A percentile compares a stretch with the other conserved stretches of the same genome.
These are phyloP conservation scores for Pedionomus torquatus DNA, from an alignment of 2,113 vertebrate genomes.

Conservation along the genomic window DNA sequence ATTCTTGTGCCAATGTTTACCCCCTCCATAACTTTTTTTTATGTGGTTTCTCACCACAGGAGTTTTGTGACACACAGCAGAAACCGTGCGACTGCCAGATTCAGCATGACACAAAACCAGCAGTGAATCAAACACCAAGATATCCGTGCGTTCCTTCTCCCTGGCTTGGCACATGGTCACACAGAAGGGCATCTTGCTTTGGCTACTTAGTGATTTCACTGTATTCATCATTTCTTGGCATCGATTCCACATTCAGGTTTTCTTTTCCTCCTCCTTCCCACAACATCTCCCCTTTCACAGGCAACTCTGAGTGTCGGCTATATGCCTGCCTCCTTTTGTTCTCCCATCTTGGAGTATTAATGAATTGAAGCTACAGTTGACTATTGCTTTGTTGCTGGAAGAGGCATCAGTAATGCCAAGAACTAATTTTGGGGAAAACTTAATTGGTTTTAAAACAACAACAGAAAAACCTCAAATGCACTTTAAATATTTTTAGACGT, in stretches of 20 bases:
- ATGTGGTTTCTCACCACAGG: background rate
- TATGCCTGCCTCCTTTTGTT: background rate
- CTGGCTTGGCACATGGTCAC: background rate
- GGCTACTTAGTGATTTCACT: background rate
- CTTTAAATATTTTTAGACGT: background rate
- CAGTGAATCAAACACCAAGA: background rate
- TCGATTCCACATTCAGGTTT: background rate
- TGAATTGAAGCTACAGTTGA: background rate
- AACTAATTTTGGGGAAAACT: background rate
- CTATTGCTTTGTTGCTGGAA: background rate
- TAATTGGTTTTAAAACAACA: background rate
- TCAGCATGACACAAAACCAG: background rate
- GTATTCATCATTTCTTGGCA: background rate
- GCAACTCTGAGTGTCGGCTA: background rate
- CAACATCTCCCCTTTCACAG: background rate
- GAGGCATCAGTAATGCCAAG: background rate
- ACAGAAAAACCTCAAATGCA: background rate
- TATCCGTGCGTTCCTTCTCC: background rate
- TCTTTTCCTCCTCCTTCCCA: background rate
- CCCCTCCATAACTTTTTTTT: background rate
- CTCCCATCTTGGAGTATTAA: background rate
- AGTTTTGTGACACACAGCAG: slow-evolving; percentile 3
- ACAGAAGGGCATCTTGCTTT: background rate
- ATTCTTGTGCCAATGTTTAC: background rate
- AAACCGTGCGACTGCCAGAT: background rate